Conservation (phyloP, 2,888 invertebrate species). For the Ochropacha duplaris region DNA sequence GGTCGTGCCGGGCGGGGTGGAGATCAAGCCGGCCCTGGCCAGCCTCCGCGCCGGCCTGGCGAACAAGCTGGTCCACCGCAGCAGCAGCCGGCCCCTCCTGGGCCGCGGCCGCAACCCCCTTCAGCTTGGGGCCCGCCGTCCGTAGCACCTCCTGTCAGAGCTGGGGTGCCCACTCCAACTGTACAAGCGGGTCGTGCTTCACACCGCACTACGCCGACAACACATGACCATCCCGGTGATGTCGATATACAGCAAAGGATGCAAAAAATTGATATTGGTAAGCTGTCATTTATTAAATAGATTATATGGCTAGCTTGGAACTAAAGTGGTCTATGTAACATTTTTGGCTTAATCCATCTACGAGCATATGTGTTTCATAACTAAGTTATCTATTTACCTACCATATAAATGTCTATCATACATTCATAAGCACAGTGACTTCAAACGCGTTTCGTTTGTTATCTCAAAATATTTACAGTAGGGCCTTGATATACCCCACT, state of each 20-base stretch:
- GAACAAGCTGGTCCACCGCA: slow-evolving; percentile 37
- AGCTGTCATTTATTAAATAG: slow-evolving; percentile 16
- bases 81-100: slow-evolving; percentile 41
- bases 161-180: slow-evolving; percentile 56
- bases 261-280: slow-evolving; percentile 57
- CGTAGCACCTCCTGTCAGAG: slow-evolving; percentile 57
- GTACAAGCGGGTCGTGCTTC: slow-evolving; percentile 60
- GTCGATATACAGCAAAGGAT: slow-evolving; percentile 65
- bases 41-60: slow-evolving; percentile 50
- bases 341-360: too few species aligned
- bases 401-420: too few species aligned
- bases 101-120: slow-evolving; percentile 65
- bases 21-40: slow-evolving; percentile 31
- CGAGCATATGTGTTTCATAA: too few species aligned
- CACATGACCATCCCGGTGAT: slow-evolving; percentile 70
- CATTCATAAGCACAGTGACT: too few species aligned
- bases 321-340: too few species aligned
- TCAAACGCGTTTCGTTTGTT: too few species aligned
- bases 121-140: slow-evolving; percentile 68
- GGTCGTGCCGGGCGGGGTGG: slow-evolving; percentile 65
- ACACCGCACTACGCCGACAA: slow-evolving; percentile 53
- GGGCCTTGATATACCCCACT: too few species aligned
- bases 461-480: too few species aligned
- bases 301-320: too few species aligned
- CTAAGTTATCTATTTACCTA: too few species aligned